phyloP scores from a whole-genome alignment of 2,797 vertebrate species.

The Limnodromus scolopaceus region DNA sequence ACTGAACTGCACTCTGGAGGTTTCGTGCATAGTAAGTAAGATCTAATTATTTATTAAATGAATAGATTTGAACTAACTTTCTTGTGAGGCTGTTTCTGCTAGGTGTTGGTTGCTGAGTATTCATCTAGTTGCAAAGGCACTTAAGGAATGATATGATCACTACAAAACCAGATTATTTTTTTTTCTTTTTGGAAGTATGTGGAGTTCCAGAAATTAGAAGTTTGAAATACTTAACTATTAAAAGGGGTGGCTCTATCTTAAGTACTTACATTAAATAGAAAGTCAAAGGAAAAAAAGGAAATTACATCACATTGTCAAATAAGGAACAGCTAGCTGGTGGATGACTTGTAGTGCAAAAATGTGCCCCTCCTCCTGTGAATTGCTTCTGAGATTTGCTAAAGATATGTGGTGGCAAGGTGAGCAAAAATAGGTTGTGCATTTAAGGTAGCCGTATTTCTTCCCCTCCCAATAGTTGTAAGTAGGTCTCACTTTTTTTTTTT shows the following conservation, averaged over 20 bases:
- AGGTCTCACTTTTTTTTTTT: background rate
- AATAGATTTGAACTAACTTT: background rate
- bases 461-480: background rate
- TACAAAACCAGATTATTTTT: background rate
- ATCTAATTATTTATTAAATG: background rate
- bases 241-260: conserved; percentile 16
- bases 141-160: background rate
- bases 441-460: conserved; percentile 36
- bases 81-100: background rate
- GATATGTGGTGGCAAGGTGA: conserved; percentile 70
- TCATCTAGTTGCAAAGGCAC: background rate
- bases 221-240: conserved; percentile 17
- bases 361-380: conserved; percentile 79
- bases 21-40: background rate
- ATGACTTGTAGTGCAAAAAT: conserved; percentile 77
- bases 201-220: background rate
- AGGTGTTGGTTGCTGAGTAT: background rate
- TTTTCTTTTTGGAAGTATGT: background rate
- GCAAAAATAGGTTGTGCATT: conserved; percentile 70
- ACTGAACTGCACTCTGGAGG: background rate
- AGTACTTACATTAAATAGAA: conserved; percentile 18
- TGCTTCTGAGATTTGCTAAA: conserved; percentile 75
- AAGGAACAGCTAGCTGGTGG: conserved; percentile 77
- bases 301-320: conserved; percentile 80
- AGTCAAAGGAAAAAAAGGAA: conserved; percentile 71